Base-by-base conservation (phyloP, 2,113 vertebrate species). In the Scortum barcoo region DNA sequence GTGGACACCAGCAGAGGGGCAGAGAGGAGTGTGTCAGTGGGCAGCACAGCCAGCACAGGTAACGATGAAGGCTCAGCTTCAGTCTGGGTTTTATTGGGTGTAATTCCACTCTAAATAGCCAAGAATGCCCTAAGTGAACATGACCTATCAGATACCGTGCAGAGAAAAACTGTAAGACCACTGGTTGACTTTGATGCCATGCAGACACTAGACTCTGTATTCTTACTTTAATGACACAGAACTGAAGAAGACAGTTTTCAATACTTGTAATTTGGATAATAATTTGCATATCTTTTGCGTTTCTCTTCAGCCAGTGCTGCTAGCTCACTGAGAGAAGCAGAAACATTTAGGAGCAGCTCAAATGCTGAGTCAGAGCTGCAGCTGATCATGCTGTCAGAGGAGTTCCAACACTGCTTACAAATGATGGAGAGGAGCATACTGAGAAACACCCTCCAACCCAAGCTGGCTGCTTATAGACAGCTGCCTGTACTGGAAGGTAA, bases 361-460 rank as follows among this genome's bases (percentile, higher is more conserved):
- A 67, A 86, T 28, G n/a, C 90, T 26, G 90, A 95, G 78, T 58
- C 88, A 9, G 86, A 82, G 0, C 53, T 94, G 58, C 94, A 95
- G 58, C 33, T 85, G 17, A 88, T 97, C 73, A 4, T 96, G 16
- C 91, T 92, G 62, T 96, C 96, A 20, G 95, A 96, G 48, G 95
- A 85, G 19, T 96, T 99, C 79, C 93, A 92, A 7, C 93, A 96
- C 38, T 76, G 91, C 72, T 92, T 98, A 26, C 91, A 96, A 84
- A 93, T 95, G 66, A 96, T 98, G 96, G 97, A 99, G 91, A 95
- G 96, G 48, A 91, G 94, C 73, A 68, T 99, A 28, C 94, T 97
- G 89, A 91, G 94, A 77, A 99, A 97, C 72, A 91, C 93, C 75
- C 96, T 96, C 53, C 97, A 98, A 19, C 88, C 94, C 42, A 95